Base-by-base conservation (phyloP, 1,140 invertebrate species). In the Drosophila ironensis region DNA sequence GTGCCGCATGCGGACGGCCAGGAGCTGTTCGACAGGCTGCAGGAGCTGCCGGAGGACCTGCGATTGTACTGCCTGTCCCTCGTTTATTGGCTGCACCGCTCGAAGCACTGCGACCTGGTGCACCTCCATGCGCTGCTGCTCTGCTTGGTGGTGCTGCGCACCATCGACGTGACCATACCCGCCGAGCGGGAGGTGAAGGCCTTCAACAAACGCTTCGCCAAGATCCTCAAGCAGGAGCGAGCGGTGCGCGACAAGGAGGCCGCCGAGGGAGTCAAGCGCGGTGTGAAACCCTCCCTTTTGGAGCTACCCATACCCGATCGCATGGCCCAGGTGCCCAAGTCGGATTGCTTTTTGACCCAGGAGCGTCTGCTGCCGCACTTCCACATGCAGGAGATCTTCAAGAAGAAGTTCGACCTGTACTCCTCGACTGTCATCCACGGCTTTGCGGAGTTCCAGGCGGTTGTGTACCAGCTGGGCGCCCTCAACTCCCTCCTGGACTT, bases 391-490 rank as follows among this genome's bases (percentile, higher is more conserved):
- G 86, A 92, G 38, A 92, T 92, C 70, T 88, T 95, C 28, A 90
- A 89, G 48, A 90, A 82, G 27, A 93, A 92, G 80, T 91, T 92
- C 1, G 93, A 93, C 77, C 91, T 91, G 48, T 95, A 92, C 90
- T 92, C 93, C 41, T 72, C 90, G 4, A 90, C 78, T 19, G 91
- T 92, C 41, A 90, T 96, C 37, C 94, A 96, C 75, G 88, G 87
- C n/a, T 95, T 94, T 88, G 92, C 94, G 1, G 92, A 95, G 86
- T 94, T 95, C 90, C 95, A 96, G 87, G 92, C 91, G 88, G 93
- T 93, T 70, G 86, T 95, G 14, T 91, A 90, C 30, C 91, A 94
- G 42, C 80, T 92, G 1, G 92, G 93, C 63, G 90, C 92, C 53
- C 90, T 96, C 11, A 96, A 96, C 91, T 89, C 89, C 1, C 72